Evolutionary conservation across 2,797 vertebrate species (phyloP).

Genomic region (Gastrophryne carolinensis): DNA sequence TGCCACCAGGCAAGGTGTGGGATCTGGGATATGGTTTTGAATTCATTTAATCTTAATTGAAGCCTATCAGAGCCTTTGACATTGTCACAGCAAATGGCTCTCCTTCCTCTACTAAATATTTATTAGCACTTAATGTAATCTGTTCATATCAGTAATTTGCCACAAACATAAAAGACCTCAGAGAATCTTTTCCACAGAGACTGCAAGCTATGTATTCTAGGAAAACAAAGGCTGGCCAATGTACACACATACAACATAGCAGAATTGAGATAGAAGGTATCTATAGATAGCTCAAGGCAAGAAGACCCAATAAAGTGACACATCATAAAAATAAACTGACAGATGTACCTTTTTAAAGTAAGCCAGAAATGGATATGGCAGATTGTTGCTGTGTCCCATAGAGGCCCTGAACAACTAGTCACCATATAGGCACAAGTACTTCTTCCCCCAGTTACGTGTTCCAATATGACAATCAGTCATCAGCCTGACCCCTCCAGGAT

Average conservation of each 20-base stretch:
- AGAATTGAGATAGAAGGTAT: not conserved
- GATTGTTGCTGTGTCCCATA: not conserved
- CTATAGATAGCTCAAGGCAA: not conserved
- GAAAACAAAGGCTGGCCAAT: not conserved
- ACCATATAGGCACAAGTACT: not conserved
- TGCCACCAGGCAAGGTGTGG: too few relatives aligned
- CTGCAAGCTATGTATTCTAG: not conserved
- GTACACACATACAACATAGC: not conserved
- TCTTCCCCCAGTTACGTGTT: not conserved
- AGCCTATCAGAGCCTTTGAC: too few relatives aligned
- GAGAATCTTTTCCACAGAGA: too few relatives aligned
- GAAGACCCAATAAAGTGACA: not conserved
- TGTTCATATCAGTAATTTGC: too few relatives aligned
- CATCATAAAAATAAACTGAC: not conserved
- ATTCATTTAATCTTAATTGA: too few relatives aligned
- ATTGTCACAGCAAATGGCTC: too few relatives aligned
- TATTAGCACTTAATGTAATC: too few relatives aligned
- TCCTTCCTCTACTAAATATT: too few relatives aligned
- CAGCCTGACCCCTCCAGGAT: not conserved
- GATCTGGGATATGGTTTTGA: too few relatives aligned
- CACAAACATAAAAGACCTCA: too few relatives aligned
- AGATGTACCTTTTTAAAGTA: not conserved
- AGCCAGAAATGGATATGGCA: not conserved
- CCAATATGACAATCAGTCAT: slow-evolving; percentile 19
- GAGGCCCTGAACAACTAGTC: not conserved